Percentiles rank a stretch among this genome's conserved stretches.
Conservation (phyloP, 2,797 vertebrate species). For the Gymnoscopelus microlampas region DNA sequence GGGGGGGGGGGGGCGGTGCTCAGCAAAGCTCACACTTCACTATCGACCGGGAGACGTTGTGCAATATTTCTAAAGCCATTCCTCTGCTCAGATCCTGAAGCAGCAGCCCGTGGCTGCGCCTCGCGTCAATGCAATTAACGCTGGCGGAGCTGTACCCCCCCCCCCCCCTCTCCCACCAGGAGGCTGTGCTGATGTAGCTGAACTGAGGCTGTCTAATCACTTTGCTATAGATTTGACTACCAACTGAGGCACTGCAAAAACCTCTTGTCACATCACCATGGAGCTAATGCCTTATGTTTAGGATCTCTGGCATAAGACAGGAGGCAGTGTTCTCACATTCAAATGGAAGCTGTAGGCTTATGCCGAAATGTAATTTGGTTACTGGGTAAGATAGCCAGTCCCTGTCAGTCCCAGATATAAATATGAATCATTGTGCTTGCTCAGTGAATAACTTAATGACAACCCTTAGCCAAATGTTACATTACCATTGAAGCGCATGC, state of each 20-base stretch:
- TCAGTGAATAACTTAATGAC: neutral
- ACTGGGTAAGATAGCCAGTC: neutral
- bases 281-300: slow-evolving; percentile 29
- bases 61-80: slow-evolving; percentile 69
- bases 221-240: slow-evolving; percentile 71
- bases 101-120: slow-evolving; percentile 50
- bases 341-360: neutral
- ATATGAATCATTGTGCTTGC: slow-evolving; percentile 2
- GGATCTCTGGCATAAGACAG: slow-evolving; percentile 16
- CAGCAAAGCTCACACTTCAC: slow-evolving; percentile 71
- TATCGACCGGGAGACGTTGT: slow-evolving; percentile 63
- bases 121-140: slow-evolving; percentile 70
- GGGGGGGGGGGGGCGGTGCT: slow-evolving; percentile 51
- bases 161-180: slow-evolving; percentile 52
- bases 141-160: slow-evolving; percentile 9
- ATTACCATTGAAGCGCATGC: neutral
- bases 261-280: slow-evolving; percentile 39
- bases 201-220: slow-evolving; percentile 68
- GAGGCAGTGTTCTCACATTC: slow-evolving; percentile 23
- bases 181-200: slow-evolving; percentile 69
- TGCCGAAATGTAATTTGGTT: neutral
- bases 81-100: slow-evolving; percentile 63
- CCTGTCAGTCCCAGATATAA: neutral
- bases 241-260: slow-evolving; percentile 52
- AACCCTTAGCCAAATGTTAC: slow-evolving; percentile 6